phyloP scores from a whole-genome alignment of 2,888 invertebrate genomes.

The Andrena camellia region DNA sequence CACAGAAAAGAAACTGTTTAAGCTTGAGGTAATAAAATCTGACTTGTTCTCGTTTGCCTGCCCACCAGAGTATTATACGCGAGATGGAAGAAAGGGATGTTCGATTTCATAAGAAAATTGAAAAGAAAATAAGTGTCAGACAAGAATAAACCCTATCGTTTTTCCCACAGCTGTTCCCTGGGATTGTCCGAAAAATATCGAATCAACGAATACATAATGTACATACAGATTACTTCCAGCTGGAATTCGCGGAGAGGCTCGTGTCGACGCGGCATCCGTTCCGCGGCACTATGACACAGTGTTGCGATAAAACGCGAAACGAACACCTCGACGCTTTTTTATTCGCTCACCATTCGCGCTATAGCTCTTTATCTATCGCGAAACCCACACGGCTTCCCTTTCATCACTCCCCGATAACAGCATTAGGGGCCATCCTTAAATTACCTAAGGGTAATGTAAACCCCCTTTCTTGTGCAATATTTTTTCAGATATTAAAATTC shows the following conservation, averaged over 20 bases:
- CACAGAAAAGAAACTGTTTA: too few species aligned
- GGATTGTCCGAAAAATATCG: background rate
- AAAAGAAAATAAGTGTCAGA: background rate
- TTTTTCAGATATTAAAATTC: too few species aligned
- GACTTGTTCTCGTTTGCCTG: too few species aligned
- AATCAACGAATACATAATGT: background rate
- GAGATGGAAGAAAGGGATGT: too few species aligned
- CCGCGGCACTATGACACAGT: slow-evolving; percentile 21
- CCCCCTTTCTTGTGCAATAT: too few species aligned
- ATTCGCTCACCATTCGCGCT: slow-evolving; percentile 19
- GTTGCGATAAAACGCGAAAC: slow-evolving; percentile 58
- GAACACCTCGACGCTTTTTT: slow-evolving; percentile 43
- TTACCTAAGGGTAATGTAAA: too few species aligned
- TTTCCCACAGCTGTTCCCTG: too few species aligned
- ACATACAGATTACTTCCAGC: background rate
- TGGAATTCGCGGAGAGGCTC: background rate
- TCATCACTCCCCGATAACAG: slow-evolving; percentile 69
- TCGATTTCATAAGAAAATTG: too few species aligned
- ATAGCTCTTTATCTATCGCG: slow-evolving; percentile 38
- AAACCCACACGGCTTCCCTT: slow-evolving; percentile 53
- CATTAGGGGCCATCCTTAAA: too few species aligned
- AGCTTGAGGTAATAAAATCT: too few species aligned
- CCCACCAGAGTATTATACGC: too few species aligned
- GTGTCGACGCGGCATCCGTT: background rate
- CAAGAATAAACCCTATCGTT: background rate